Evolutionary conservation across 2,113 vertebrate genomes (phyloP).

Genomic region (Desmodus rotundus): DNA sequence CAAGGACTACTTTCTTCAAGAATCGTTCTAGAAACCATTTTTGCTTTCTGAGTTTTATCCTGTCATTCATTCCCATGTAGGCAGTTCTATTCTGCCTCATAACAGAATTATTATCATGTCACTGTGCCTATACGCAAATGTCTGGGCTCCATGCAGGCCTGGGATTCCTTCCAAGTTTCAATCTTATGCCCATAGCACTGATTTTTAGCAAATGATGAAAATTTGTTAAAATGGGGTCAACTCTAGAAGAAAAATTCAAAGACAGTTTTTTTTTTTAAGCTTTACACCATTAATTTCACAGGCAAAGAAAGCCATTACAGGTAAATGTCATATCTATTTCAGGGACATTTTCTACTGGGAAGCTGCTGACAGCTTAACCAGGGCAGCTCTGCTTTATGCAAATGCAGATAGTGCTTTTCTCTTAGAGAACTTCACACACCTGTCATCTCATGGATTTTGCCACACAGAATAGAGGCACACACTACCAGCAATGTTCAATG

Average conservation of each 20-base stretch:
- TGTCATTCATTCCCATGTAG: background rate
- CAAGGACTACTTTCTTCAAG: background rate
- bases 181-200: constrained; percentile 21
- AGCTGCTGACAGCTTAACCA: constrained; percentile 25
- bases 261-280: background rate
- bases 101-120: background rate
- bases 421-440: background rate
- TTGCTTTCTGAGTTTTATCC: background rate
- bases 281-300: constrained; percentile 42
- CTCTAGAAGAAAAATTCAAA: constrained; percentile 42
- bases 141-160: background rate
- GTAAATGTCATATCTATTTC: constrained; percentile 55
- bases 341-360: constrained; percentile 34
- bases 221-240: constrained; percentile 36
- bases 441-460: background rate
- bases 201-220: constrained; percentile 43
- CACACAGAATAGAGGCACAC: background rate
- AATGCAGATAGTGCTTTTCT: background rate
- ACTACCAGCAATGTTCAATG: background rate
- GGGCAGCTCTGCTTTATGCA: background rate
- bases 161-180: background rate
- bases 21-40: background rate
- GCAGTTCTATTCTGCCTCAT: background rate
- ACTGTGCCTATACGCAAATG: background rate
- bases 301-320: constrained; percentile 36